phyloP scores from a whole-genome alignment of 2,888 invertebrate genomes.

The Cataglyphis cursor region DNA sequence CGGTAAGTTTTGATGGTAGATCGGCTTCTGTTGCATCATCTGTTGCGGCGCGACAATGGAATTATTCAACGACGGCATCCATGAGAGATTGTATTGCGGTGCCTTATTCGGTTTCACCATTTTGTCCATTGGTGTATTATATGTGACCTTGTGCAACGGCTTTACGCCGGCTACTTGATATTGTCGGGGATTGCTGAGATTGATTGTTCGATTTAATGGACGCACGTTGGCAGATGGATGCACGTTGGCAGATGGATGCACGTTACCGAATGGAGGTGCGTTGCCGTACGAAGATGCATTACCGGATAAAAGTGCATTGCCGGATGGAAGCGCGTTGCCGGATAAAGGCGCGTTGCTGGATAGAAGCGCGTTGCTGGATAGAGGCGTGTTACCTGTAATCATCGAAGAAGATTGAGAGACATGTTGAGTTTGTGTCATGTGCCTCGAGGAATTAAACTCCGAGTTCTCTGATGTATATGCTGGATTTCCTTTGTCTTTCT shows the following conservation, averaged over 20 bases:
- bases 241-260: too few relatives aligned
- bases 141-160: background rate
- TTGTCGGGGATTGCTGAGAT: background rate
- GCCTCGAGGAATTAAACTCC: background rate
- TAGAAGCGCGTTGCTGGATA: background rate
- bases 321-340: background rate
- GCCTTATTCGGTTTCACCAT: background rate
- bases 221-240: too few relatives aligned
- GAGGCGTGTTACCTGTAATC: background rate
- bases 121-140: background rate
- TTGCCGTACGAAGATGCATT: background rate
- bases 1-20: conserved; percentile 59
- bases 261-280: background rate
- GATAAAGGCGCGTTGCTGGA: background rate
- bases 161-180: background rate
- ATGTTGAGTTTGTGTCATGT: background rate
- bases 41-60: background rate
- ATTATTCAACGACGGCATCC: background rate
- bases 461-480: background rate
- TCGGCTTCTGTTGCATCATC: background rate
- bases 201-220: background rate
- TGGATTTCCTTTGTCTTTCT: too few relatives aligned
- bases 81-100: background rate
- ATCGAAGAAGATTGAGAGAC: background rate
- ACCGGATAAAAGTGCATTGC: background rate